A percentile compares a stretch with the other conserved stretches of the same genome.
Evolutionary conservation across 2,797 vertebrate genomes (phyloP).

Genomic region (Crypturellus tataupa): DNA sequence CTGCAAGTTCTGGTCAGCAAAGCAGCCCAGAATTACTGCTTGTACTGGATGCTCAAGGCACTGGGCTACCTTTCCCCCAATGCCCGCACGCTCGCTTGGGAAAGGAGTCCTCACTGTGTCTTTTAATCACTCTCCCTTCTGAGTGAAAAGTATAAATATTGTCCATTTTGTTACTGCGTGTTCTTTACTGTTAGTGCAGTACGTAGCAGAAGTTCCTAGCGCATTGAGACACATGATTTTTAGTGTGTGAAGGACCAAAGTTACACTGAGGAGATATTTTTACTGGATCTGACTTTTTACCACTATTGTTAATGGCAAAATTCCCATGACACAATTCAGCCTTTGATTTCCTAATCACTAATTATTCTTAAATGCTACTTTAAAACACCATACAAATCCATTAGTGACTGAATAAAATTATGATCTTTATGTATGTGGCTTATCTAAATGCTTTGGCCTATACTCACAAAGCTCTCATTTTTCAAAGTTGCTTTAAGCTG

Average conservation of each 20-base stretch:
- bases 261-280: not conserved
- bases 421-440: constrained; percentile 27
- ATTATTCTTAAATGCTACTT: not conserved
- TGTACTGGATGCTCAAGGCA: not conserved
- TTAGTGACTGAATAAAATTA: not conserved
- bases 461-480: constrained; percentile 22
- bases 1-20: not conserved
- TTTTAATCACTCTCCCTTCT: not conserved
- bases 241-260: not conserved
- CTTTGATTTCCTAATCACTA: not conserved
- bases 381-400: not conserved
- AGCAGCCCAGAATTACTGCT: not conserved
- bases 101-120: not conserved
- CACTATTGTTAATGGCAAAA: not conserved
- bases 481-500: constrained; percentile 53
- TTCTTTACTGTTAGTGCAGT: not conserved
- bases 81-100: not conserved
- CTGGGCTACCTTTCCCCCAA: not conserved
- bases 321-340: not conserved
- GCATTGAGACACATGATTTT: accelerated
- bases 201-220: not conserved
- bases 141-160: not conserved
- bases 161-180: not conserved
- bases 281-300: not conserved
- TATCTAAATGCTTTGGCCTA: constrained; percentile 47